Conservation (phyloP, 2,888 invertebrate genomes). For the Eledona agricola region DNA sequence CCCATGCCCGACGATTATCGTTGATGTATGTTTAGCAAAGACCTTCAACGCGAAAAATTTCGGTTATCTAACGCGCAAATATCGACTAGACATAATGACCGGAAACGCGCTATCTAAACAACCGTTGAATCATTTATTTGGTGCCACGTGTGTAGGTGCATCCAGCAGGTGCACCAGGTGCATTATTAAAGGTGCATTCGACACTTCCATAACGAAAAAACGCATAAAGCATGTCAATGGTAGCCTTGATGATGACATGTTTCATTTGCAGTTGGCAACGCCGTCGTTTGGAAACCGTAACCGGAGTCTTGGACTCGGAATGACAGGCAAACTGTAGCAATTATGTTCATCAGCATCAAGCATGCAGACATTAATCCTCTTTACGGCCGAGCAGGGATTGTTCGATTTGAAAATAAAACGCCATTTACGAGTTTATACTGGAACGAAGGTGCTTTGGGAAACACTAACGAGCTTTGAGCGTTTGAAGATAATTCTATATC, state of each 20-base stretch:
- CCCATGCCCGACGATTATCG: too few relatives aligned
- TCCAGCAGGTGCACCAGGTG: slow-evolving; percentile 25
- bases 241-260: slow-evolving; percentile 4
- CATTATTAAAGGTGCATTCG: slow-evolving; percentile 3
- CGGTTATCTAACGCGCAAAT: too few relatives aligned
- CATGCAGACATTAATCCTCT: slow-evolving; percentile 3
- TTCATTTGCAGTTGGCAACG: slow-evolving; percentile 24
- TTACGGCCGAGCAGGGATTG: too few relatives aligned
- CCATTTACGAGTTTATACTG: slow-evolving; percentile 1
- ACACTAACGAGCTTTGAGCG: slow-evolving; percentile 14
- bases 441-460: slow-evolving; percentile 2
- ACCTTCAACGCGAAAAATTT: too few relatives aligned
- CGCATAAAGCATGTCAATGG: neutral
- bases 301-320: slow-evolving; percentile 1
- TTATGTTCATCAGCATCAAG: slow-evolving; percentile 13
- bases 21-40: too few relatives aligned
- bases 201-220: slow-evolving; percentile 6
- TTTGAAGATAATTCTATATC: slow-evolving; percentile 10
- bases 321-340: slow-evolving; percentile 21
- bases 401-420: too few relatives aligned
- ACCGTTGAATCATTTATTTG: slow-evolving; percentile 3
- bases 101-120: too few relatives aligned
- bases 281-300: slow-evolving; percentile 15
- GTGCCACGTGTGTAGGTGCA: too few relatives aligned
- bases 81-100: too few relatives aligned